These are phyloP conservation scores for Apus apus DNA, from an alignment of 2,113 vertebrate genomes.

Conservation along the genomic window DNA sequence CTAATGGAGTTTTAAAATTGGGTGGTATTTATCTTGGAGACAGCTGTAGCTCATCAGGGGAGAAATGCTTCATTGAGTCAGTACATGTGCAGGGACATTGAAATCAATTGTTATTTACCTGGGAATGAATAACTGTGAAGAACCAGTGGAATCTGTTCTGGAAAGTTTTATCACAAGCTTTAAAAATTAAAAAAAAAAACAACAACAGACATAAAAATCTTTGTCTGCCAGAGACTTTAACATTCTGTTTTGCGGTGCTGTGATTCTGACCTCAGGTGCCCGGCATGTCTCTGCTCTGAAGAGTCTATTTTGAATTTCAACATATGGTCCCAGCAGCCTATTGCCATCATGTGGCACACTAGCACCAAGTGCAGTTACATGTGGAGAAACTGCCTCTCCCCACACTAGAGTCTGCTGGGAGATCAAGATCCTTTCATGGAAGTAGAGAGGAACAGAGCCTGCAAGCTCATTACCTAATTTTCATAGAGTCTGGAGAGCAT, in stretches of 20 bases:
- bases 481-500: neutral
- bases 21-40: conserved; percentile 25
- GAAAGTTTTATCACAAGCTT: neutral
- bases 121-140: conserved; percentile 37
- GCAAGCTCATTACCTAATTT: conserved; percentile 4
- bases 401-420: neutral
- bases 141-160: neutral
- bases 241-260: neutral
- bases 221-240: neutral
- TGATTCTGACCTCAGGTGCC: neutral
- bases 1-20: neutral
- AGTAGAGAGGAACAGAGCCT: conserved; percentile 15
- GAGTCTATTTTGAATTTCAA: neutral
- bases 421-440: neutral
- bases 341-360: neutral
- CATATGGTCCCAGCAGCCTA: conserved; percentile 24
- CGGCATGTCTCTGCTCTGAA: neutral
- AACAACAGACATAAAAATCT: neutral
- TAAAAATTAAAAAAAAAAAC: neutral
- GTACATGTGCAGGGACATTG: neutral
- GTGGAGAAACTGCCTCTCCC: neutral
- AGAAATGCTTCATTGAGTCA: conserved; percentile 45
- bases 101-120: conserved; percentile 49
- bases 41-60: conserved; percentile 11
- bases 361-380: neutral